Evolutionary conservation across 2,888 invertebrate genomes (phyloP), one percentile per base, ranked within the genome.

Genomic region (Glaucopsyche alexis): DNA sequence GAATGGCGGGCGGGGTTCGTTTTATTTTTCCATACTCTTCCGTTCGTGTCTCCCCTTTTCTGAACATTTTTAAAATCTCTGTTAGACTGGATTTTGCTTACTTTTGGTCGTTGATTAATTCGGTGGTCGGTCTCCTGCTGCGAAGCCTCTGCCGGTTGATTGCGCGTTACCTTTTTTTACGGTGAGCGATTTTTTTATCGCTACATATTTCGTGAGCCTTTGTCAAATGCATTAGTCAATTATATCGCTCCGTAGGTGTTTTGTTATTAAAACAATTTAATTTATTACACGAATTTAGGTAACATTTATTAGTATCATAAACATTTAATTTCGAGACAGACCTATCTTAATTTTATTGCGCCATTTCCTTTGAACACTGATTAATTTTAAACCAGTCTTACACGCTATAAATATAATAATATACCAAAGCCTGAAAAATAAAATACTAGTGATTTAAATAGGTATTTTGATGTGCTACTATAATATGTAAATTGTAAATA

Each of bases 91-190:
- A 82, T 83, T 84, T 84, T 85, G 87, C 87, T 89, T 89, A 88
- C 87, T 85, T 86, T 86, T 83, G 83, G 81, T 79, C 81, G 87
- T 88, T 90, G 88, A 90, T 91, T 91, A 91, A 90, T 90, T 88
- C 86, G 86, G 88, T 88, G 87, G 89, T 86, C 82, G 82, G 83
- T 80, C 80, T 81, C 88, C 90, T 84, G 89, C 89, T 84, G 90
- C 78, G 89, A 76, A 80, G 86, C 85, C 85, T 84, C 87, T 85
- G 86, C 85, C 81, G 84, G 81, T 85, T 88, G 87, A 90, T 89
- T 88, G 89, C 87, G 81, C 82, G 74, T 79, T 83, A 49, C 69
- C 69, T 82, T 83, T 82, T 84, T 81, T 80, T 80, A 76, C 77
- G 75, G 77, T 77, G 75, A 76, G 79, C 76, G 78, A 78, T 77